phyloP scores from a whole-genome alignment of 2,113 vertebrate genomes.

The Neofelis nebulosa region DNA sequence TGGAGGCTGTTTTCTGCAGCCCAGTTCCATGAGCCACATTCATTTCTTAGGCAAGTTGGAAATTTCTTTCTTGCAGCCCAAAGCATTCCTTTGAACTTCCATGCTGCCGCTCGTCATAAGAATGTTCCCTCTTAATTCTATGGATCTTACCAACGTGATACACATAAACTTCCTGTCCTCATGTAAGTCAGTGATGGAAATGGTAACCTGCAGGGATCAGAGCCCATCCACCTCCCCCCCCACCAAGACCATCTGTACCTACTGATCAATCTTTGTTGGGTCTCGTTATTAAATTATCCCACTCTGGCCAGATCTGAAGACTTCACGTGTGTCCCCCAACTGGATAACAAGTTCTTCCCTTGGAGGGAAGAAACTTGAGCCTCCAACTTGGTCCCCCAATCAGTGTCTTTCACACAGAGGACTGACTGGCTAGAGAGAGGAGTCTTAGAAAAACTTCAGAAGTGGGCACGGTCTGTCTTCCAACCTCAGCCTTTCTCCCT shows the following conservation, averaged over 20 bases:
- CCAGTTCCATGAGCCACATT: accelerated
- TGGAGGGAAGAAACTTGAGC: neutral
- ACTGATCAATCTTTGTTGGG: neutral
- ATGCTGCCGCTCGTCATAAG: neutral
- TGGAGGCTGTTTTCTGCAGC: accelerated
- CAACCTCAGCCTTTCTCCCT: neutral
- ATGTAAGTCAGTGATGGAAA: neutral
- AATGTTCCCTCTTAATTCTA: neutral
- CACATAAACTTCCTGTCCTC: neutral
- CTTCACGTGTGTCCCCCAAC: neutral
- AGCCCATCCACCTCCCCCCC: neutral
- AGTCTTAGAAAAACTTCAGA: neutral
- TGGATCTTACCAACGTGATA: neutral
- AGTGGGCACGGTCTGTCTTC: neutral
- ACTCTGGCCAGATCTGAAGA: neutral
- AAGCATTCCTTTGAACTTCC: neutral
- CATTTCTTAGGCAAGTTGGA: neutral
- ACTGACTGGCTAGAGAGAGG: neutral
- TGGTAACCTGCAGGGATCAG: neutral
- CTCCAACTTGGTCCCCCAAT: too few species aligned
- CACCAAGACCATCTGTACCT: neutral
- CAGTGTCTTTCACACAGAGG: neutral
- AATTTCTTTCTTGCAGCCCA: neutral
- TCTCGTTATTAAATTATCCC: neutral
- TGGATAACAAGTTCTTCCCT: neutral